phyloP scores from a whole-genome alignment of 2,888 invertebrate genomes.

The Cryptops parisi region DNA sequence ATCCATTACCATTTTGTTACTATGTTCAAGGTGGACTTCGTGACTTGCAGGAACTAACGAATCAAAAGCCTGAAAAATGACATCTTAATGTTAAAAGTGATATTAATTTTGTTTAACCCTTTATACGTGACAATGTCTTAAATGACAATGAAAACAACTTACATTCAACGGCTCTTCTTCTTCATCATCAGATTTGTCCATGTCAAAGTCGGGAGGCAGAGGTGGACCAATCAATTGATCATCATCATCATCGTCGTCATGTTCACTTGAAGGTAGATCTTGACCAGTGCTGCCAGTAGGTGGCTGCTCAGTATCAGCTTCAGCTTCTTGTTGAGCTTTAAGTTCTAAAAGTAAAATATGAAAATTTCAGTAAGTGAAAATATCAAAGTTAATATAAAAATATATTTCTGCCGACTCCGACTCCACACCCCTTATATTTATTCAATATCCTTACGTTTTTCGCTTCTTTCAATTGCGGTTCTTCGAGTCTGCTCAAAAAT shows the following conservation, averaged over 20 bases:
- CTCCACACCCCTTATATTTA: no score
- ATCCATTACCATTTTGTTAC: conserved; percentile 59
- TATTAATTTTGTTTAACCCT: no score
- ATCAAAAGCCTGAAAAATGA: conserved; percentile 32
- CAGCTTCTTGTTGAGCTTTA: neutral
- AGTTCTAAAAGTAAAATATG: no score
- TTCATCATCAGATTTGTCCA: conserved; percentile 30
- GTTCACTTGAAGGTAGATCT: neutral
- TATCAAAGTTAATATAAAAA: neutral
- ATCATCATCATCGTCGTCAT: conserved; percentile 30
- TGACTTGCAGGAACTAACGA: conserved; percentile 37
- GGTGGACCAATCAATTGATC: conserved; percentile 49
- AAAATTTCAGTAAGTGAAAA: neutral
- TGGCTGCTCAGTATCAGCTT: neutral
- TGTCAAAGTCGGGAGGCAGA: conserved; percentile 37
- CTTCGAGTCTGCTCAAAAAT: conserved; percentile 42
- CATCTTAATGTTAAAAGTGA: no score
- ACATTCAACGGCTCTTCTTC: conserved; percentile 21
- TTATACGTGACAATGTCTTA: no score
- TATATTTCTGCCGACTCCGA: no score
- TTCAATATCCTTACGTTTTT: conserved; percentile 16
- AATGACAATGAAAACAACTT: no score
- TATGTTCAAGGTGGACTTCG: conserved; percentile 70
- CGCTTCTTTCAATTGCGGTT: conserved; percentile 30
- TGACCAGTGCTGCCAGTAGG: no score